Evolutionary conservation across 2,888 invertebrate genomes (phyloP).

Genomic region (Acanthoscelides obtectus): DNA sequence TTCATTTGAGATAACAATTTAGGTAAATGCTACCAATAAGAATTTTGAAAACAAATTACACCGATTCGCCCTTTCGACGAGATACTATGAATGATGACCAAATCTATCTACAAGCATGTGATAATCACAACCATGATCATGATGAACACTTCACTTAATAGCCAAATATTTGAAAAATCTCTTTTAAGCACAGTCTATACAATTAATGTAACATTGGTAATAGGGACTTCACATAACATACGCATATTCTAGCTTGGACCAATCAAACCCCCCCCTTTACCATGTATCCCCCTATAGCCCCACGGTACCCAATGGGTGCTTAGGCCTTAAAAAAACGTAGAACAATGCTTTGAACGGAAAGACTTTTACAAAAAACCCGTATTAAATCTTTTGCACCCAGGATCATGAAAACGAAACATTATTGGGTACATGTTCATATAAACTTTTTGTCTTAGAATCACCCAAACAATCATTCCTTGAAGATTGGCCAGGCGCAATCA

Average conservation of each 20-base stretch:
- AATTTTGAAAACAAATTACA: background rate
- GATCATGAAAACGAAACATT: too few species aligned
- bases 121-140: background rate
- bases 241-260: conserved; percentile 1
- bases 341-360: too few species aligned
- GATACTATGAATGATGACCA: background rate
- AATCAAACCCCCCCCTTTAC: too few species aligned
- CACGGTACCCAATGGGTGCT: too few species aligned
- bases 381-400: too few species aligned
- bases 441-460: too few species aligned
- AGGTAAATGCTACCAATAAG: background rate
- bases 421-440: too few species aligned
- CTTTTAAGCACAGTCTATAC: background rate
- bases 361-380: too few species aligned
- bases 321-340: too few species aligned
- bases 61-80: background rate
- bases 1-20: background rate
- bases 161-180: background rate
- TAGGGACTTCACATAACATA: background rate
- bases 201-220: background rate
- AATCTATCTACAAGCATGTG: background rate
- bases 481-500: too few species aligned
- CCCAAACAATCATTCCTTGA: too few species aligned
- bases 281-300: too few species aligned
- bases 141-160: background rate